phyloP scores from a whole-genome alignment of 64 coral and sea anemone species.

The Pachyseris speciosa region DNA sequence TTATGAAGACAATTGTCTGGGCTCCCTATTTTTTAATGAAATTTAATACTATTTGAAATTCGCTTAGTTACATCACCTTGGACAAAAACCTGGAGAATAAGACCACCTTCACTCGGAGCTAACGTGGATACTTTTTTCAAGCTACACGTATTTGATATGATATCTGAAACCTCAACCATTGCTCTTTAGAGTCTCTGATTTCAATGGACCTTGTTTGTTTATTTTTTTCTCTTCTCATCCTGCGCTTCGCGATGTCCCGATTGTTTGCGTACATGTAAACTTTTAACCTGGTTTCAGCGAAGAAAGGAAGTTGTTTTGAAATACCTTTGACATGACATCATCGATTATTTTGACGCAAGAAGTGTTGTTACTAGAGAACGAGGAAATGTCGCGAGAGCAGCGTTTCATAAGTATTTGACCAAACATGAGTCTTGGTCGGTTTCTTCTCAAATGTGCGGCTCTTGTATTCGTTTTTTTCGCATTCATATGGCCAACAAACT shows the following conservation, averaged over 20 bases:
- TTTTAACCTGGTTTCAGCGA: slow-evolving; percentile 1
- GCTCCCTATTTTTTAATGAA: too few relatives aligned
- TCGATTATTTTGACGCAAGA: neutral
- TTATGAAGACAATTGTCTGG: too few relatives aligned
- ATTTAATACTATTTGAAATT: too few relatives aligned
- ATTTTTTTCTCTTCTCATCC: neutral
- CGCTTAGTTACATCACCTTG: too few relatives aligned
- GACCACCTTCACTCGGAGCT: too few relatives aligned
- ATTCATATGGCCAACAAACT: neutral
- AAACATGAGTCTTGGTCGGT: neutral
- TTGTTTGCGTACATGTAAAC: neutral
- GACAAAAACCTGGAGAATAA: too few relatives aligned
- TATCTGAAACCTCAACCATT: neutral
- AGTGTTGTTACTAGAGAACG: neutral
- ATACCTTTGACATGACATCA: too few relatives aligned
- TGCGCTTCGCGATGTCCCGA: neutral
- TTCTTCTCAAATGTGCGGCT: neutral
- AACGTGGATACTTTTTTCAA: too few relatives aligned
- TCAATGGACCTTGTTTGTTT: neutral
- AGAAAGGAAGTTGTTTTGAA: neutral
- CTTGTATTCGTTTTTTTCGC: neutral
- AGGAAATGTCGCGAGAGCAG: too few relatives aligned
- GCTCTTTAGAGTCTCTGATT: neutral
- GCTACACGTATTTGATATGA: too few relatives aligned
- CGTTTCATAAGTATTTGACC: too few relatives aligned